Evolutionary conservation across 2,888 invertebrate genomes (phyloP), one percentile per base, ranked within the genome.

Genomic region (Poecilobothrus nobilitatus): DNA sequence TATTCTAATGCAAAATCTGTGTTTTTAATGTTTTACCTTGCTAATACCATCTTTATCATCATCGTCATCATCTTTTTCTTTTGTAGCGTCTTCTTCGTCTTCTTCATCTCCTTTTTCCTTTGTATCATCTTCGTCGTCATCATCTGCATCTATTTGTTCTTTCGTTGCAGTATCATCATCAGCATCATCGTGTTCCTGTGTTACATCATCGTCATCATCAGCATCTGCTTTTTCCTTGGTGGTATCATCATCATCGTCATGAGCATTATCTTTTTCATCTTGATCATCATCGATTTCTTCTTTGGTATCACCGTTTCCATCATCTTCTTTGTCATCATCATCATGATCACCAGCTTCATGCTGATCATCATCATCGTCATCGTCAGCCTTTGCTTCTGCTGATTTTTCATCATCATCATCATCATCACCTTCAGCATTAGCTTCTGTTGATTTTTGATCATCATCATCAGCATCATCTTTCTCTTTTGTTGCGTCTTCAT

Each of bases 281-380:
- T 63, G 27, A 8, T 63, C 63, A 27, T 73, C 72, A 71, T 72
- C 69, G 66, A 68, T 71, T 15, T 68, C 72, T 66, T 75, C 73
- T 69, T 74, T 68, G 67, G 71, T 71, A 68, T 73, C 75, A 69
- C 72, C 74, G 20, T 72, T 71, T 66, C 72, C 72, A 68, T 74
- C 70, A 41, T 73, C 72, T 20, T 71, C 61, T 0, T 70, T 83
- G 76, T 85, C 86, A 68, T 83, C 81, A 73, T 85, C 78, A 15
- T 79, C 75, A 66, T 79, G 78, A 67, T 66, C 61, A 44, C 8
- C 27, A 7, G 34, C 33, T 67, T 78, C 79, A 68, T 80, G 79
- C 71, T 81, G 76, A 70, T 78, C 79, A 68, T 74, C 75, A 72
- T 78, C 81, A 75, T 79, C 78, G 66, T 81, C 78, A 74, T 78